A percentile compares a stretch with the other conserved stretches of the same genome.
Evolutionary conservation across 2,113 vertebrate genomes (phyloP).

Genomic region (Elephantulus edwardii): DNA sequence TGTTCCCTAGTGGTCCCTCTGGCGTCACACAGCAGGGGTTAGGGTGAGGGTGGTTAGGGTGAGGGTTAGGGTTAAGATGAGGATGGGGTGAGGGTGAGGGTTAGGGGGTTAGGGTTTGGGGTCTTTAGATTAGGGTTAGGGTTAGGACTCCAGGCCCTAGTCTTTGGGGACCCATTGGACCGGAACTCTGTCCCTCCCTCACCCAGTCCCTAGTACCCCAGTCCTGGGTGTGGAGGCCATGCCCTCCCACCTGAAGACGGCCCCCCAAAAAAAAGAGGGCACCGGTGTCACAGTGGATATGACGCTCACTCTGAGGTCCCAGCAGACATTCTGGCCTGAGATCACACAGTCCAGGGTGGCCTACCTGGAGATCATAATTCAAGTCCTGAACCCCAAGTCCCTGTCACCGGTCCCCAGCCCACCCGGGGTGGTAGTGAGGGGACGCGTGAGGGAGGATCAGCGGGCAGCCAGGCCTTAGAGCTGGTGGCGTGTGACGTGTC

Average conservation of each 20-base stretch:
- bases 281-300: not conserved
- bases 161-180: not conserved
- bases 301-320: not conserved
- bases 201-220: not conserved
- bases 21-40: accelerated
- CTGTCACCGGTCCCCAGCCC: not conserved
- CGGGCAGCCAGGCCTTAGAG: not conserved
- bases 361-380: not conserved
- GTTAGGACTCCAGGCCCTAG: too few species aligned
- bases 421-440: not conserved
- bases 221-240: accelerated
- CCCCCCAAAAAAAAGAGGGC: not conserved
- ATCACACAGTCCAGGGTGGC: too few species aligned
- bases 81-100: too few species aligned
- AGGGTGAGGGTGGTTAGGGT: not conserved
- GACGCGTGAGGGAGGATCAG: accelerated
- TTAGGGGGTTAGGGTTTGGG: too few species aligned
- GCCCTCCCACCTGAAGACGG: not conserved
- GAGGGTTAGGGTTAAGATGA: too few species aligned
- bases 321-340: not conserved
- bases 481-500: accelerated
- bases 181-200: not conserved
- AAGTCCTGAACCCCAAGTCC: not conserved
- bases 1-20: not conserved
- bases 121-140: too few species aligned